These are phyloP conservation scores for Arothron firmamentum DNA, from an alignment of 2,113 vertebrate genomes.

Conservation along the genomic window DNA sequence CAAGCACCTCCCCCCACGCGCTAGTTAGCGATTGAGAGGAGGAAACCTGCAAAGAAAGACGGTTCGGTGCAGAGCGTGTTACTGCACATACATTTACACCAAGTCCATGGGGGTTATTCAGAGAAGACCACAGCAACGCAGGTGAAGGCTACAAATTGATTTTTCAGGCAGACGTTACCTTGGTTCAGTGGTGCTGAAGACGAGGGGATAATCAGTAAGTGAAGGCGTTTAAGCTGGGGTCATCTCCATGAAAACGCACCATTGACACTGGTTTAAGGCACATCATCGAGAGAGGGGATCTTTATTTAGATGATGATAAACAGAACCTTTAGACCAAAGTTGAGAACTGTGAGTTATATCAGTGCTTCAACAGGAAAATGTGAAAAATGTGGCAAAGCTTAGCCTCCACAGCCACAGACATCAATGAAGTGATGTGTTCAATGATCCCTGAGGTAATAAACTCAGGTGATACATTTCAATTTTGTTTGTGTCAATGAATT, in stretches of 20 bases:
- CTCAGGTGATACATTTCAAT: too few relatives aligned
- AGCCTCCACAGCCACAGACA: too few relatives aligned
- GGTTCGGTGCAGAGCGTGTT: constrained; percentile 14
- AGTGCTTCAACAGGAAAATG: neutral
- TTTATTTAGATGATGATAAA: constrained; percentile 36
- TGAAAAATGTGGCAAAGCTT: constrained; percentile 15
- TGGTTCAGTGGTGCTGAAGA: constrained; percentile 43
- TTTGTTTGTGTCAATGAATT: too few relatives aligned
- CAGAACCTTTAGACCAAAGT: constrained; percentile 3
- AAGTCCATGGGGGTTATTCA: constrained; percentile 28
- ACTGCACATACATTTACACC: constrained; percentile 26
- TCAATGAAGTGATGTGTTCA: too few relatives aligned
- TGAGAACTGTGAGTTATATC: constrained; percentile 8
- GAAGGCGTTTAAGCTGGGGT: constrained; percentile 34
- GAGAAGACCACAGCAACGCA: constrained; percentile 28
- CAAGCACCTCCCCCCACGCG: constrained; percentile 24
- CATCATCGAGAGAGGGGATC: constrained; percentile 5
- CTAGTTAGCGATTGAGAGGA: constrained; percentile 40
- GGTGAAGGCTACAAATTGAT: constrained; percentile 44
- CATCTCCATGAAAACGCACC: constrained; percentile 4
- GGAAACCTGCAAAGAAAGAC: constrained; percentile 24
- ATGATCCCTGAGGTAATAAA: too few relatives aligned
- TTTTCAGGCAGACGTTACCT: constrained; percentile 44
- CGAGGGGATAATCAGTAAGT: constrained; percentile 48
- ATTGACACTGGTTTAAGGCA: constrained; percentile 18